Base-by-base conservation (phyloP, 1,140 invertebrate genomes). In the Diorhabda sublineata region DNA sequence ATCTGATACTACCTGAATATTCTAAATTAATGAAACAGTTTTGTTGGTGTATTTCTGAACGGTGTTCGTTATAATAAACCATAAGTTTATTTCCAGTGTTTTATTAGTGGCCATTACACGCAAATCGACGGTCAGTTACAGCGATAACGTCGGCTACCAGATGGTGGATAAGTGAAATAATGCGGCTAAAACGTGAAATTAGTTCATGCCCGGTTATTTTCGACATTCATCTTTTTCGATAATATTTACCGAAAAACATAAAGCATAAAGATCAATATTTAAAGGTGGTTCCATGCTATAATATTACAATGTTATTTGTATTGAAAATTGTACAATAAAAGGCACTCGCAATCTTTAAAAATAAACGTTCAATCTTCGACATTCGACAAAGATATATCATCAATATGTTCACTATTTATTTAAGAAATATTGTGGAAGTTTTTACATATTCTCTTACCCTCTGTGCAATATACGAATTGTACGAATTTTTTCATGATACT, bases 61-160 rank as follows among this genome's bases (percentile, higher is more conserved):
- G 64, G 68, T 68, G 47, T 71, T 71, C 72, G 65, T 73, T 73
- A 72, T 74, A 74, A 74, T 74, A 74, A 74, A 71, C 57, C 69
- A 62, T 67, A 66, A 65, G 64, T 65, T 65, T 42, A 56, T 65
- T 64, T 65, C 64, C 42, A 58, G 26, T 65, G 64, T 65, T 65
- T 65, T 65, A 65, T 65, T 65, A 43, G 64, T 42, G 64, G 42
- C 64, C 47, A 56, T 58, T 56, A 65, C 64, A 65, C 64, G 64
- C 64, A 58, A 65, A 65, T 65, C 64, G 52, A 57, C 56, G 47
- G 47, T 65, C 64, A 65, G 58, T 59, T 52, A 52, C 47, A 52
- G 47, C 47, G 47, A 52, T 52, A 52, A 52, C 47, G 47, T 52
- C 47, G 47, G 47, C 47, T 52, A 8, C 47, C 47, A 52, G 47